Percentiles rank a stretch among this genome's conserved stretches.
These are phyloP conservation scores for Smutsia temminckii DNA, from an alignment of 2,797 vertebrate genomes.

Conservation along the genomic window DNA sequence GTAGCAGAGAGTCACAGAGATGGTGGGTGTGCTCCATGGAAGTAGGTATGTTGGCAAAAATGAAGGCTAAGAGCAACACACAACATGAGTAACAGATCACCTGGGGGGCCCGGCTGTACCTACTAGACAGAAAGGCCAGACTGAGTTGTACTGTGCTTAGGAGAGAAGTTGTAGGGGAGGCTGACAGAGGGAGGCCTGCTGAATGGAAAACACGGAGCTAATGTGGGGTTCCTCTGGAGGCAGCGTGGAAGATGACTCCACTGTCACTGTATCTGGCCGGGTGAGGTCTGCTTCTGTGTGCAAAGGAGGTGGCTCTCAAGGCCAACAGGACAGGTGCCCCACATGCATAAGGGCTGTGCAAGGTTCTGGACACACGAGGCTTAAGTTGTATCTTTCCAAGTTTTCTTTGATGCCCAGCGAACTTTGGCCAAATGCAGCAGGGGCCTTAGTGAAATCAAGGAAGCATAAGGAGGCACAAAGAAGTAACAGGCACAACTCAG, in stretches of 20 bases:
- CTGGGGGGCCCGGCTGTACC: accelerated
- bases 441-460: background rate
- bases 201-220: background rate
- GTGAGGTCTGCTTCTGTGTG: background rate
- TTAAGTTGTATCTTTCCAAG: background rate
- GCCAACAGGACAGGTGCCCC: background rate
- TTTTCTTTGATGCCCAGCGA: background rate
- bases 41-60: background rate
- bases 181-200: background rate
- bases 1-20: background rate
- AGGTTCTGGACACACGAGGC: too few species aligned
- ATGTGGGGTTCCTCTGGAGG: background rate
- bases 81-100: background rate
- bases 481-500: background rate
- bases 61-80: background rate
- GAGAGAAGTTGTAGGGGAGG: background rate
- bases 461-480: background rate
- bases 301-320: background rate
- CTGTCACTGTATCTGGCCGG: background rate
- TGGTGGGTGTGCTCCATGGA: background rate
- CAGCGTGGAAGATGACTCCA: too few species aligned
- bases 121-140: too few species aligned
- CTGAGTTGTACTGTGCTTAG: background rate
- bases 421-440: background rate
- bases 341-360: background rate